Evolutionary conservation across 2,113 vertebrate genomes (phyloP), one percentile per base, ranked within the genome.

Genomic region (Pica pica): DNA sequence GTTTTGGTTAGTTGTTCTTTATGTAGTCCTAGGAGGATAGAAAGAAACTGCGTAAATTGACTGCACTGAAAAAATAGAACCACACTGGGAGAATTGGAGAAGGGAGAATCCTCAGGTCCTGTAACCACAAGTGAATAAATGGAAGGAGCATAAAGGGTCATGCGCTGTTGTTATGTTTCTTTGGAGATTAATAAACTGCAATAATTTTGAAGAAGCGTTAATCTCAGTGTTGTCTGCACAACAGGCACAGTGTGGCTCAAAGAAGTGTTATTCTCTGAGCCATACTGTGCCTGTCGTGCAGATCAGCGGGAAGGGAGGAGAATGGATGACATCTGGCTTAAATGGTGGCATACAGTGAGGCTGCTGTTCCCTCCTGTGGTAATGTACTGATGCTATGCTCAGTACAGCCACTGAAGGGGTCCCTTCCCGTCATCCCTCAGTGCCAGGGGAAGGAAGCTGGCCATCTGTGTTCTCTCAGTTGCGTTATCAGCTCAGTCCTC

Each of bases 251-350:
- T 0, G 22, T 27, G 73, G 14, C 53, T 60, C 37, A 31, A 15
- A 44, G 44, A 46, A 30, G 18, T 1, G 4, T 56, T 63, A 10
- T 22, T 49, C 16, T 77, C 50, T 63, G 47, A 92, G 50, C 55
- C 16, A 0, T 3, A 3, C 31, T 33, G 39, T 83, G 78, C 41
- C 41, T 6, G 1, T 6, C 0, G 0, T 20, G n/a, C 53, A 28
- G 50, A 59, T 35, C 65, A 64, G 75, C 7, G 1, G 42, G 55
- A 49, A 46, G 64, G 53, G 1, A 21, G 33, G 27, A 64, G 44
- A 30, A 53, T 20, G 44, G 69, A 41, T 64, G 61, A 24, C 30
- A 64, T 28, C 44, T 86, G n/a, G 6, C n/a, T 83, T n/a, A 10
- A 37, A 30, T 6, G 13, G 10, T 6, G 52, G 35, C 33, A 13